phyloP scores from a whole-genome alignment of 2,797 vertebrate genomes.

The Choloepus didactylus region DNA sequence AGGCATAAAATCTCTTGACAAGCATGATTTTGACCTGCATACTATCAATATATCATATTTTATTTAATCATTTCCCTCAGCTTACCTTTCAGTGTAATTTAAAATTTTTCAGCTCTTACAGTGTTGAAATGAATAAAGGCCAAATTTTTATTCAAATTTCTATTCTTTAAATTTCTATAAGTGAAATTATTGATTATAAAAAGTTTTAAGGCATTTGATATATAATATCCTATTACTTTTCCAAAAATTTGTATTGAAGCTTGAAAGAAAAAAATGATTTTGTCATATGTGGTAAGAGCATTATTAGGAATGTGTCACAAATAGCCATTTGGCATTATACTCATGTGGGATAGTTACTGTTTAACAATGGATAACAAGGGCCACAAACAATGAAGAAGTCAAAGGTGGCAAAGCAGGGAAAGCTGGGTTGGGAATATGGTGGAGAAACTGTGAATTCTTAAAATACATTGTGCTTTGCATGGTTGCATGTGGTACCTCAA shows the following conservation, averaged over 20 bases:
- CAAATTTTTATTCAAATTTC: slow-evolving; percentile 3
- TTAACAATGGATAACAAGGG: not conserved
- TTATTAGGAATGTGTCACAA: not conserved
- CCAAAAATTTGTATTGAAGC: not conserved
- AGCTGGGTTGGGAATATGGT: not conserved
- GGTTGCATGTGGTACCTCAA: not conserved
- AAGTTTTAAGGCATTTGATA: slow-evolving; percentile 4
- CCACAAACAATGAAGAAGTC: not conserved
- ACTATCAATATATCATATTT: slow-evolving; percentile 13
- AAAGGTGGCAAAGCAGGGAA: not conserved
- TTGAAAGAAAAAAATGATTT: not conserved
- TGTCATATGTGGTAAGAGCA: not conserved
- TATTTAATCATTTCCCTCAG: not conserved
- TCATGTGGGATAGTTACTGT: not conserved
- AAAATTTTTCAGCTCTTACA: not conserved
- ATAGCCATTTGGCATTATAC: not conserved
- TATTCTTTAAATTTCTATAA: slow-evolving; percentile 53
- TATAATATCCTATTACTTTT: not conserved
- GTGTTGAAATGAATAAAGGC: not conserved
- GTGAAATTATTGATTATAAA: slow-evolving; percentile 30
- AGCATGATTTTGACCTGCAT: slow-evolving; percentile 23
- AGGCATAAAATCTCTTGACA: not conserved
- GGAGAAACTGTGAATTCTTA: not conserved
- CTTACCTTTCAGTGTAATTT: not conserved
- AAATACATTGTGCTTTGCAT: not conserved